phyloP scores from a whole-genome alignment of 1,140 invertebrate species.

The Drosophila nebulosa region DNA sequence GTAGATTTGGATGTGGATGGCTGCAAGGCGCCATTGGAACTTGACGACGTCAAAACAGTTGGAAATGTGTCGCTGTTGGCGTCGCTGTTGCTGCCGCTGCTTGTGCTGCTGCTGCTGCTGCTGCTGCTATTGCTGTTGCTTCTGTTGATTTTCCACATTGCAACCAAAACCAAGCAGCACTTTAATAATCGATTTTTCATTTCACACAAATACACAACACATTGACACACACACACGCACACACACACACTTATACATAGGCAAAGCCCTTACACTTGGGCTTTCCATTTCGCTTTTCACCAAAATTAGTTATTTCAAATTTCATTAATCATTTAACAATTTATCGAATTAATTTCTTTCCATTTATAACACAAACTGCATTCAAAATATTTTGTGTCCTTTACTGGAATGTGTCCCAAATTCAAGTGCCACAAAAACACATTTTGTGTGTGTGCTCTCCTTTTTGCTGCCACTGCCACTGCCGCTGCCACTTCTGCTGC shows the following conservation, averaged over 20 bases:
- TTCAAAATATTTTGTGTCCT: conserved; percentile 53
- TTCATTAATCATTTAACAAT: no score
- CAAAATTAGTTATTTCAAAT: conserved; percentile 30
- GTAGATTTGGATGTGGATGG: conserved; percentile 38
- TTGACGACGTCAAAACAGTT: conserved; percentile 68
- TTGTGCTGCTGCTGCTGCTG: conserved; percentile 27
- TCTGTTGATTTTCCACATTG: conserved; percentile 63
- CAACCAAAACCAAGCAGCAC: conserved; percentile 39
- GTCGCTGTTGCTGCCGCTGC: conserved; percentile 22
- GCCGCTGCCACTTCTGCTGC: conserved; percentile 2
- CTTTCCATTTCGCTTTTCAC: neutral
- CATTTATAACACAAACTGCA: conserved; percentile 22
- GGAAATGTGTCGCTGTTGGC: conserved; percentile 69
- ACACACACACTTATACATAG: conserved; percentile 13
- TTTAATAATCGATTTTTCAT: conserved; percentile 78
- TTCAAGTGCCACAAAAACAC: conserved; percentile 77
- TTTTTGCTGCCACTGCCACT: conserved; percentile 9
- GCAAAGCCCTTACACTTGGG: conserved; percentile 1
- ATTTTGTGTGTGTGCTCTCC: conserved; percentile 29
- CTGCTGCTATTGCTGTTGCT: conserved; percentile 10
- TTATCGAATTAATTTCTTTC: no score
- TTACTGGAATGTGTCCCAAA: conserved; percentile 78
- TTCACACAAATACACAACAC: conserved; percentile 22
- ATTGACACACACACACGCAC: conserved; percentile 36
- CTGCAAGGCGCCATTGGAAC: conserved; percentile 74